Evolutionary conservation across 2,113 vertebrate genomes (phyloP).

Genomic region (Acanthisitta chloris): DNA sequence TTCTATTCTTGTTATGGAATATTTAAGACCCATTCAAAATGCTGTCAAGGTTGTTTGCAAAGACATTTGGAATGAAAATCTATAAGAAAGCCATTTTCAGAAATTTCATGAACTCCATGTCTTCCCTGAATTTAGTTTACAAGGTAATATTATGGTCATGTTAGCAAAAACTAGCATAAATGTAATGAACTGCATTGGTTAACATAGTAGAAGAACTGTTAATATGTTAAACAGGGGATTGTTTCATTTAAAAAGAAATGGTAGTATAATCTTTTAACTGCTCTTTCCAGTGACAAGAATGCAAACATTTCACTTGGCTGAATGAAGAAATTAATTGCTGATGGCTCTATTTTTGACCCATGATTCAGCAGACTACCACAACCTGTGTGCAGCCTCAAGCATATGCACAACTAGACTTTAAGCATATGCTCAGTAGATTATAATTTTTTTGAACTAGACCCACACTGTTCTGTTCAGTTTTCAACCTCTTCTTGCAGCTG

Average conservation of each 20-base stretch:
- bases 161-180: not conserved
- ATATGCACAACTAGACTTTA: not conserved
- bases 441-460: not conserved
- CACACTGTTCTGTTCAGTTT: not conserved
- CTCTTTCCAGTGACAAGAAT: not conserved
- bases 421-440: not conserved
- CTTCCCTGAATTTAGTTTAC: not conserved
- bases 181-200: not conserved
- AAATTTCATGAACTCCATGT: not conserved
- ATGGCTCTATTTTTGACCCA: not conserved
- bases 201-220: not conserved
- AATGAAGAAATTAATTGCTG: not conserved
- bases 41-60: not conserved
- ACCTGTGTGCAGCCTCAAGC: not conserved
- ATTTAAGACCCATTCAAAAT: not conserved
- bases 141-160: not conserved
- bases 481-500: not conserved
- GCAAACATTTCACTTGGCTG: not conserved
- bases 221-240: not conserved
- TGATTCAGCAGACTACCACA: not conserved
- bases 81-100: not conserved
- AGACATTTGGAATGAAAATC: not conserved
- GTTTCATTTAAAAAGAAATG: not conserved
- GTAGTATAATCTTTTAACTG: not conserved
- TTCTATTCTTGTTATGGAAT: not conserved